These are phyloP conservation scores for Ptilorrhoa leucosticta DNA, from an alignment of 2,113 vertebrate species.

Conservation along the genomic window DNA sequence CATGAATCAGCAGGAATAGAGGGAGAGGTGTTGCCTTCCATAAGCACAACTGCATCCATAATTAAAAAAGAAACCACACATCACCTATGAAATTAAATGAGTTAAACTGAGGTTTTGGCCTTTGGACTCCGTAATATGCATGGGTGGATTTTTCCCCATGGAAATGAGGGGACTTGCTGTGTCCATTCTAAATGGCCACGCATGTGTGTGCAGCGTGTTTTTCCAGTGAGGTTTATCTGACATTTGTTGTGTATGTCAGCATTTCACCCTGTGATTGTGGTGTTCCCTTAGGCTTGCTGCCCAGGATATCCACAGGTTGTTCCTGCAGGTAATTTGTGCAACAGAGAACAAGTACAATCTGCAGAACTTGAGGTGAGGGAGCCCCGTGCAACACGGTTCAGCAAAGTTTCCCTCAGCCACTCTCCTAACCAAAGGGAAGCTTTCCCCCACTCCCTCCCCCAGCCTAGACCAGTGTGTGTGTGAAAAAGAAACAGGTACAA, in stretches of 20 bases:
- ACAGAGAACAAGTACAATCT: neutral
- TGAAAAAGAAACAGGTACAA: neutral
- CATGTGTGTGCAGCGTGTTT: fast-evolving
- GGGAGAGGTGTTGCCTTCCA: neutral
- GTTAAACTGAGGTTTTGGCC: neutral
- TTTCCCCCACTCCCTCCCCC: neutral
- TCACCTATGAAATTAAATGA: neutral
- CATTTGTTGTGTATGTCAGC: neutral
- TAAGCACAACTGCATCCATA: neutral
- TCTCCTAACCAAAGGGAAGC: neutral
- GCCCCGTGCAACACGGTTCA: too few relatives aligned
- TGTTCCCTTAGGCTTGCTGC: neutral
- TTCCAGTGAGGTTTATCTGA: neutral
- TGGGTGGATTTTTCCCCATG: neutral
- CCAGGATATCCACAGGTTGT: neutral
- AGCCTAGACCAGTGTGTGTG: neutral
- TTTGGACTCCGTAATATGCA: fast-evolving
- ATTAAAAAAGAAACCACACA: neutral
- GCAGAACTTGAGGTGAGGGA: fast-evolving
- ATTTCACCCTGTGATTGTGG: neutral
- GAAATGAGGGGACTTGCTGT: neutral
- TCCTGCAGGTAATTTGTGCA: neutral
- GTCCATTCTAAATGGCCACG: neutral
- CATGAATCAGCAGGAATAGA: neutral
- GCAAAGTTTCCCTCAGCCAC: neutral